A percentile compares a stretch with the other conserved stretches of the same genome.
phyloP scores from a whole-genome alignment of 2,888 invertebrate genomes.

The Tinea trinotella region DNA sequence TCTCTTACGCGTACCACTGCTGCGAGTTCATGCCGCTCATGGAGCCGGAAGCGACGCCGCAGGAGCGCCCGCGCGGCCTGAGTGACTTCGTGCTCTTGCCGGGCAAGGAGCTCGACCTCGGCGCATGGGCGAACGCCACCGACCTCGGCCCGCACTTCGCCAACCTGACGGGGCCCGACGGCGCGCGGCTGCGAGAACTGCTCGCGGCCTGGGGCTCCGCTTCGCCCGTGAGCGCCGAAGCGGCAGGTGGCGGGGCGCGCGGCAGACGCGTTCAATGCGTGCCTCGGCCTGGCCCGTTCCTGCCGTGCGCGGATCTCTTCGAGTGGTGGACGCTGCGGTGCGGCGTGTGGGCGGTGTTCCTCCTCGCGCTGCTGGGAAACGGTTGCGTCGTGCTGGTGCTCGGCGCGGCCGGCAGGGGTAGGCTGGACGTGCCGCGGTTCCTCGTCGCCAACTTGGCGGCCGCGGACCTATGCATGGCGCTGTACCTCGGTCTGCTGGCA shows the following conservation, averaged over 20 bases:
- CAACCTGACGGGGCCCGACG: slow-evolving; percentile 22
- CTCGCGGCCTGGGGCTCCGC: slow-evolving; percentile 24
- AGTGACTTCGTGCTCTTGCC: slow-evolving; percentile 57
- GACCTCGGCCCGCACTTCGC: slow-evolving; percentile 86
- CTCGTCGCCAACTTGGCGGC: slow-evolving; percentile 96
- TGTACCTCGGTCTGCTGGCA: slow-evolving; percentile 93
- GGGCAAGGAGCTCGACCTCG: slow-evolving; percentile 50
- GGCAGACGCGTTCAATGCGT: slow-evolving; percentile 24
- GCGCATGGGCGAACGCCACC: slow-evolving; percentile 84
- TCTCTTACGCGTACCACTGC: slow-evolving; percentile 97
- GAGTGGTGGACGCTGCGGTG: slow-evolving; percentile 98
- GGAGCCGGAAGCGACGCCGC: slow-evolving; percentile 75
- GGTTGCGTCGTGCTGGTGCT: slow-evolving; percentile 96
- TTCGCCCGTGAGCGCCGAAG: not conserved
- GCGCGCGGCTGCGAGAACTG: slow-evolving; percentile 27
- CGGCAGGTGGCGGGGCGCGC: slow-evolving; percentile 26
- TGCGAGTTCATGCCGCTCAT: slow-evolving; percentile 86
- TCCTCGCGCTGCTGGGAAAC: slow-evolving; percentile 95
- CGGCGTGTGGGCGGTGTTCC: slow-evolving; percentile 97
- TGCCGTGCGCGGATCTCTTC: slow-evolving; percentile 95
- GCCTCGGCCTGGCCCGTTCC: slow-evolving; percentile 82
- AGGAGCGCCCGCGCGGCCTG: slow-evolving; percentile 40
- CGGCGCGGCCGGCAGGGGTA: slow-evolving; percentile 85
- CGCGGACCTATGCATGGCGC: slow-evolving; percentile 97
- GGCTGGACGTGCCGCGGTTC: slow-evolving; percentile 97